Base-by-base conservation (phyloP, 1,140 invertebrate species). In the Neelides sp. region DNA sequence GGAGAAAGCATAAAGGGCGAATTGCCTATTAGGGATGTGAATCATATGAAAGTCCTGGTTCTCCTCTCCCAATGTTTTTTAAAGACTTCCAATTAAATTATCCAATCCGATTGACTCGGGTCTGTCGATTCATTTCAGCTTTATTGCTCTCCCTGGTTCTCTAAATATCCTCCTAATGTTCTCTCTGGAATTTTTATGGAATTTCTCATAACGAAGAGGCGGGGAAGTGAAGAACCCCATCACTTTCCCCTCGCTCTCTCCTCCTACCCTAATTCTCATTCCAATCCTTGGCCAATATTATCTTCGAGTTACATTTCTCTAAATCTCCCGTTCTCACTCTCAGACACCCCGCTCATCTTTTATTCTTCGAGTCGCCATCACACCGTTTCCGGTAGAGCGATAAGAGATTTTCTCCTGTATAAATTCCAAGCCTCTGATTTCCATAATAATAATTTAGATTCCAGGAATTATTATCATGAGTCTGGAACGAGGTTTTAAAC, bases 11-110 rank as follows among this genome's bases (percentile, higher is more conserved):
- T n/a, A n/a, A n/a, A n/a, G n/a, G n/a, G n/a, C n/a, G n/a, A n/a
- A n/a, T n/a, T n/a, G n/a, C n/a, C n/a, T n/a, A n/a, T n/a, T n/a
- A n/a, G n/a, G n/a, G n/a, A n/a, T n/a, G n/a, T n/a, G n/a, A n/a
- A n/a, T n/a, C n/a, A n/a, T n/a, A n/a, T n/a, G n/a, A n/a, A n/a
- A n/a, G n/a, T n/a, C n/a, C n/a, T n/a, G n/a, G n/a, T n/a, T n/a
- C n/a, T n/a, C n/a, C n/a, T n/a, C n/a, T n/a, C n/a, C n/a, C n/a
- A n/a, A n/a, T n/a, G n/a, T n/a, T 43, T 43, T 39, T 43, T 43
- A 43, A 43, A 43, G 41, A 19, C 27, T 19, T 28, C 17, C 17
- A 46, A 46, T 46, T 32, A 46, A 46, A 46, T 46, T 46, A 46
- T 46, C 43, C 13, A 15, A 5, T 30, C 4, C 17, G 19, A 46